A percentile compares a stretch with the other conserved stretches of the same genome.
Conservation (phyloP, 1,140 invertebrate genomes). For the Asbolus verrucosus region DNA sequence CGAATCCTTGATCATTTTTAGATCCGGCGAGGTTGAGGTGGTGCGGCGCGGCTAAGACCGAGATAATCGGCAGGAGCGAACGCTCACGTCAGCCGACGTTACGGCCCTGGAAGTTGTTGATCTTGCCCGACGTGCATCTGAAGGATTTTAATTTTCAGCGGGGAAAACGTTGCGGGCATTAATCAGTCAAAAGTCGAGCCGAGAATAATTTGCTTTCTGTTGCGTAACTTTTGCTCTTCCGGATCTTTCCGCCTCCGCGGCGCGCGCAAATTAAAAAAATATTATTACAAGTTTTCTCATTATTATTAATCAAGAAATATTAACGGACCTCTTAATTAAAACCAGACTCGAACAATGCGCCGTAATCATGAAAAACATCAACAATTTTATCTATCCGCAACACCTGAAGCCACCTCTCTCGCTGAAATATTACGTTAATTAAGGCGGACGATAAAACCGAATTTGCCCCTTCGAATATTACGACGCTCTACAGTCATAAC, state of each 20-base stretch:
- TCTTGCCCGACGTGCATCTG: conserved; percentile 1
- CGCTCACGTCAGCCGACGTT: conserved; percentile 6
- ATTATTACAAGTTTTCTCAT: background rate
- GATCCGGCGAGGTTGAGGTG: conserved; percentile 39
- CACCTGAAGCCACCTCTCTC: conserved; percentile 35
- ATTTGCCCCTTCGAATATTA: conserved; percentile 14
- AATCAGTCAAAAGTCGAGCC: background rate
- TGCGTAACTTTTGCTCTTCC: too few relatives aligned
- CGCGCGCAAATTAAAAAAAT: too few relatives aligned
- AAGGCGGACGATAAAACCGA: conserved; percentile 25
- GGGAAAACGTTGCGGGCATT: background rate
- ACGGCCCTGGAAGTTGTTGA: conserved; percentile 3
- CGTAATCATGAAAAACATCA: conserved; percentile 39
- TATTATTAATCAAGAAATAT: conserved; percentile 4
- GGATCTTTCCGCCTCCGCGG: too few relatives aligned
- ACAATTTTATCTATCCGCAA: conserved; percentile 35
- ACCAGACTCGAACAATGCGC: conserved; percentile 9
- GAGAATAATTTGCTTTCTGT: background rate
- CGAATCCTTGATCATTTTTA: conserved; percentile 46
- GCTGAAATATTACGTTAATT: conserved; percentile 39
- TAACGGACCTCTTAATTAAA: conserved; percentile 27
- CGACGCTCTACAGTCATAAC: too few relatives aligned
- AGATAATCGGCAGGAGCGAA: conserved; percentile 6
- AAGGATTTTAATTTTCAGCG: conserved; percentile 1
- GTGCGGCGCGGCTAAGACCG: conserved; percentile 36